These are phyloP conservation scores for Gymnopithys bicolor DNA, from an alignment of 2,797 vertebrate species.

Conservation along the genomic window DNA sequence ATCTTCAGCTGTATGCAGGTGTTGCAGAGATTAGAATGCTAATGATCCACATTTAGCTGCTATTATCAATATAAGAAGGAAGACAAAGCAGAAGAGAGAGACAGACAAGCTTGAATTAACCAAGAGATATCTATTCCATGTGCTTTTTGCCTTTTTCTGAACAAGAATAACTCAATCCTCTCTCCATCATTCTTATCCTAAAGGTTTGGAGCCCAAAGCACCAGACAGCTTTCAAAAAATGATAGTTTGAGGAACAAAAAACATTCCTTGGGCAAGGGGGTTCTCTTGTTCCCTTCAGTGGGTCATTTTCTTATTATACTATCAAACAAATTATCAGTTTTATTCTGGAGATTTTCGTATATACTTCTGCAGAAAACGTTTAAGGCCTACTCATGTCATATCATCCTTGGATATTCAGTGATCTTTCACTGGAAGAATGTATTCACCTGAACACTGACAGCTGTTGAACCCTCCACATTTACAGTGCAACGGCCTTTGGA, in stretches of 20 bases:
- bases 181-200: background rate
- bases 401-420: background rate
- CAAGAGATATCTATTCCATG: background rate
- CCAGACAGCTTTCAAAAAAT: background rate
- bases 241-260: background rate
- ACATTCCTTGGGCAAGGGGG: fast-evolving
- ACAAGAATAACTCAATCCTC: background rate
- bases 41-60: background rate
- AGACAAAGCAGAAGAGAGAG: background rate
- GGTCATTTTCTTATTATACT: background rate
- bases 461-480: background rate
- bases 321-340: background rate
- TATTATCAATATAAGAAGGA: background rate
- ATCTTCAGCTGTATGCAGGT: background rate
- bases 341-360: background rate
- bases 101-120: background rate
- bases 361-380: background rate
- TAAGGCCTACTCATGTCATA: background rate
- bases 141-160: background rate
- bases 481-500: background rate
- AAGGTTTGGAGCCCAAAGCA: background rate
- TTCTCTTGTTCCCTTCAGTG: background rate
- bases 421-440: background rate
- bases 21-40: background rate
- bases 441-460: background rate